Conservation (phyloP, 2,888 invertebrate species). For the Drosophila yooni region DNA sequence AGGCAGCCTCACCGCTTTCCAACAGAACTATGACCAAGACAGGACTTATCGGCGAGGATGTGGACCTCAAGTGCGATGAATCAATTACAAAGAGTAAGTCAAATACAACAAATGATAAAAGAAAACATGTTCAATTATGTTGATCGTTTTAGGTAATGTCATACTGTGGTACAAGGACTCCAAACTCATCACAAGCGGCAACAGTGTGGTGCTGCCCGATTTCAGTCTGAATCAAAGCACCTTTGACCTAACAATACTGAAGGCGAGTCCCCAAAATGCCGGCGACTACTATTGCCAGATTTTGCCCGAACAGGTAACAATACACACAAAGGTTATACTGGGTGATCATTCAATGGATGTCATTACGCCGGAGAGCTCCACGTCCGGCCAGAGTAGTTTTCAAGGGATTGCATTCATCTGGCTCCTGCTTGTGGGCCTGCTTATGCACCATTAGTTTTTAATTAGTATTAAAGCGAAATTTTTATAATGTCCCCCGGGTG, state of each 20-base stretch:
- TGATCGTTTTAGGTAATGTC: constrained; percentile 31
- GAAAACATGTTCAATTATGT: not conserved
- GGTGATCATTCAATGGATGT: constrained; percentile 65
- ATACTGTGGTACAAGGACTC: constrained; percentile 69
- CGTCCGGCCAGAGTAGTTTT: constrained; percentile 52
- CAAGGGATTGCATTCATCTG: constrained; percentile 18
- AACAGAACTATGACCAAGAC: constrained; percentile 33
- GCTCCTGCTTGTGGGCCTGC: constrained; percentile 23
- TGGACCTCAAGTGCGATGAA: constrained; percentile 52
- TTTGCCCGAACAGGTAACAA: constrained; percentile 52
- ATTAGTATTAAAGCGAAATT: constrained; percentile 48
- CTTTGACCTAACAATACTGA: constrained; percentile 68
- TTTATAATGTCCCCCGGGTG: constrained; percentile 31
- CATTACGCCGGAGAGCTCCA: constrained; percentile 75
- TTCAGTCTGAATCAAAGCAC: constrained; percentile 54
- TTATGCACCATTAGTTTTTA: constrained; percentile 41
- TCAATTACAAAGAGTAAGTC: constrained; percentile 39
- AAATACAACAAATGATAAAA: fast-evolving
- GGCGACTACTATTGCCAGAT: constrained; percentile 72
- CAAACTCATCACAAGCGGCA: constrained; percentile 57
- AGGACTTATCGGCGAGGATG: constrained; percentile 57
- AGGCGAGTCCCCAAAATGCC: constrained; percentile 61
- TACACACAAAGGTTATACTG: constrained; percentile 61
- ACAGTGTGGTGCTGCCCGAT: constrained; percentile 52
- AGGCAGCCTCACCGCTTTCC: not conserved